Base-by-base conservation (phyloP, 2,113 vertebrate species). In the Eptesicus fuscus region DNA sequence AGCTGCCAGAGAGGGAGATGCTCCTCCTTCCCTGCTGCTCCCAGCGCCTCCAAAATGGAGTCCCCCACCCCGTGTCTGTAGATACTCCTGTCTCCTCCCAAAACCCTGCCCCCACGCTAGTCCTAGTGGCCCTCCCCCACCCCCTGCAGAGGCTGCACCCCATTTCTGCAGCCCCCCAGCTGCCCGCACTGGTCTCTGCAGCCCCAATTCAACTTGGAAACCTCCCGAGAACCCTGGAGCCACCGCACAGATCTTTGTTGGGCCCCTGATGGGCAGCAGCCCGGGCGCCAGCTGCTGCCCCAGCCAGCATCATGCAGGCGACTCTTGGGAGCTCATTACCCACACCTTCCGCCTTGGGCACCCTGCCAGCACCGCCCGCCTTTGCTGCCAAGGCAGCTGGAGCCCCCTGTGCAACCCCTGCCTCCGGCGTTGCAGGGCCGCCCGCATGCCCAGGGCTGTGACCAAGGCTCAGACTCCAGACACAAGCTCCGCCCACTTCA, bases 401-500 rank as follows among this genome's bases (percentile, higher is more conserved):
- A 32, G 97, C 97, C 85, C 95, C 95, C 13, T 97, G 95, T n/a
- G 95, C 96, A 8, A 53, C 95, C 94, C 95, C 96, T 30, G 93
- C 97, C 22, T 32, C 98, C 7, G 83, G 90, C 28, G 98, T 98
- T 0, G 96, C 97, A 49, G 90, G 1, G 77, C 86, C 76, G 97
- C 98, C 5, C 98, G 98, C 96, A 97, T 98, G 78, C 95, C 95
- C 0, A 95, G 96, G 59, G 90, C 95, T 80, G 2, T 30, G n/a
- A 7, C 82, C 0, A 5, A 84, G 2, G 4, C 28, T 30, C 32
- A n/a, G 23, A 25, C 51, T 56, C 7, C 2, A 0, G 4, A 32
- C 22, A 91, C 97, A 94, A 70, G 82, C 44, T 83, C 98, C 0
- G 95, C 97, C 90, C 88, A 98, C 0, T 99, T 98, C n/a, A 4